These are phyloP conservation scores for Deroplatys truncata DNA, from an alignment of 2,888 invertebrate genomes.

Conservation along the genomic window DNA sequence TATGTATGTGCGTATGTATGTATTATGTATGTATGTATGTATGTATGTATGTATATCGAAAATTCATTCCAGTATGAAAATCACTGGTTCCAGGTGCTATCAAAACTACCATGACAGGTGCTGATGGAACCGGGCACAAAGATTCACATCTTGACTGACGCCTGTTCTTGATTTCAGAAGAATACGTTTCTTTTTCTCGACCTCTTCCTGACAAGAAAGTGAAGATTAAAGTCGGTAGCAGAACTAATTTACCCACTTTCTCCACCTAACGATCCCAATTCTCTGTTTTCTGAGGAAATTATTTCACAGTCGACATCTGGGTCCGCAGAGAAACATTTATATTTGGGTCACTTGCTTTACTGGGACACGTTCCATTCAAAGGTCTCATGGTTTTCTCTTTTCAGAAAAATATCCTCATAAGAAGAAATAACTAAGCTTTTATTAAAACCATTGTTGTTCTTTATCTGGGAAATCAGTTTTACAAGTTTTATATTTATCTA, in stretches of 20 bases:
- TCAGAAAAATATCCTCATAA: too few species aligned
- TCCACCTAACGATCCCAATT: not conserved
- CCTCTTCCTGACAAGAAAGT: not conserved
- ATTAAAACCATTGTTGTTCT: too few species aligned
- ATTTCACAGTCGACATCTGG: not conserved
- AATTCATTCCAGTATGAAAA: too few species aligned
- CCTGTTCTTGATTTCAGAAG: not conserved
- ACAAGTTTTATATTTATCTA: too few species aligned
- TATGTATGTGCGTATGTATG: too few species aligned
- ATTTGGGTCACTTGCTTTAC: not conserved
- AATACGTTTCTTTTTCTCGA: not conserved
- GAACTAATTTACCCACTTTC: not conserved
- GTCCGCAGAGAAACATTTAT: not conserved
- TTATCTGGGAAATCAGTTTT: too few species aligned
- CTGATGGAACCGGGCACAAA: too few species aligned
- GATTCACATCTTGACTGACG: not conserved
- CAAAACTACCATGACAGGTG: too few species aligned
- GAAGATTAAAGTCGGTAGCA: not conserved
- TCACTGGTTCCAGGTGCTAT: too few species aligned
- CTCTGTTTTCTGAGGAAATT: not conserved
- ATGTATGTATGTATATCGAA: too few species aligned
- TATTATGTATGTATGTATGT: too few species aligned
- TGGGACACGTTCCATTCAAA: not conserved
- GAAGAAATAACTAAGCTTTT: too few species aligned
- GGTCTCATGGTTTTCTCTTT: not conserved